Base-by-base conservation (phyloP, 2,113 vertebrate genomes). In the Salvelinus namaycush region DNA sequence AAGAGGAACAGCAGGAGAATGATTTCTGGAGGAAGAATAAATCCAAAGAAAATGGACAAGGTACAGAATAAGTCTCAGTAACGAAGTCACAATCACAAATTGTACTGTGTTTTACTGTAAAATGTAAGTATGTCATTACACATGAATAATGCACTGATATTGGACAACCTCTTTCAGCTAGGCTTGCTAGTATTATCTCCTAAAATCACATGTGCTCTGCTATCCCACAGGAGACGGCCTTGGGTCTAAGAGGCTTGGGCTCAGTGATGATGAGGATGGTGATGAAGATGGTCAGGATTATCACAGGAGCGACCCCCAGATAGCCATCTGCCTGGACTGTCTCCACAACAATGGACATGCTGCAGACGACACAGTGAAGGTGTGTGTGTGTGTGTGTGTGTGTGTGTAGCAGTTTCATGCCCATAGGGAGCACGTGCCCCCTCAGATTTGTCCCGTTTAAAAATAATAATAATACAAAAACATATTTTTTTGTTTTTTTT, bases 21-120 rank as follows among this genome's bases (percentile, higher is more conserved):
- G 97, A 98, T 57, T 99, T 98, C 92, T 99, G 97, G 97, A 97
- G 90, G 92, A 97, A 94, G 91, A 97, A 96, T 87, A 97, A 96
- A 83, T 95, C 95, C 87, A 95, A 93, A 94, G 94, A 95, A 84
- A 96, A 97, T 72, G 95, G 95, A 77, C 93, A 95, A 92, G 97
- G 97, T 98, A 83, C 91, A 18, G 20, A 39, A 31, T 16, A 14
- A 27, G 2, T 67, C 26, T 67, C 5, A 31, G 22, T 26, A 65
- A 16, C 24, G 6, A 20, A 16, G 29, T 68, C 31, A 14, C 16
- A 1, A 16, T 68, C 7, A 22, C 59, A n/a, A 62, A 62, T 54
- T 18, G 16, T 18, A 54, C 14, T 54, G 51, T 16, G 14, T 54
- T 1, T 54, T 54, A 54, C 12, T 54, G 16, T 54, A 54, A 54